phyloP scores from a whole-genome alignment of 2,888 invertebrate genomes.

The Cheilosia variabilis region DNA sequence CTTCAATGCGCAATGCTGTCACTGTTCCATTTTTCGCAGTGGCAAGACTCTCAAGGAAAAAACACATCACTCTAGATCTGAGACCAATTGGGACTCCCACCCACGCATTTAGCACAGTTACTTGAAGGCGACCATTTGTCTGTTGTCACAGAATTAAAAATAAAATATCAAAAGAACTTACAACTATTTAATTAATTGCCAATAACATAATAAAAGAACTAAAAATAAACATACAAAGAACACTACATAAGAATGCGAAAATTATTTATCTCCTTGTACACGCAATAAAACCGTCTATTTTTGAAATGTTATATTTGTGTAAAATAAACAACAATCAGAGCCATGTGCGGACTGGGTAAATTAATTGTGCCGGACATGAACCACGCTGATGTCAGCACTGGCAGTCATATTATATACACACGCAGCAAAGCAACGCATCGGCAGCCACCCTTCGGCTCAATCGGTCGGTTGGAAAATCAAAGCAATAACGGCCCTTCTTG shows the following conservation, averaged over 20 bases:
- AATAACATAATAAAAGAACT: background rate
- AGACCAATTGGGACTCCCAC: background rate
- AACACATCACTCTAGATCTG: background rate
- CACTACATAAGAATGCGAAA: background rate
- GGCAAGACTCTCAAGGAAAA: background rate
- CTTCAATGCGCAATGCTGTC: background rate
- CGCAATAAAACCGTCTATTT: constrained; percentile 29
- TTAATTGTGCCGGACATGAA: background rate
- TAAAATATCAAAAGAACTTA: background rate
- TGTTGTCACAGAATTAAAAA: background rate
- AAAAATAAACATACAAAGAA: background rate
- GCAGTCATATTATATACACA: background rate
- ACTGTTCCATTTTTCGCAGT: background rate
- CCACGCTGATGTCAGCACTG: background rate
- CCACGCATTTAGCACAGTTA: background rate
- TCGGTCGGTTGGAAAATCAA: background rate
- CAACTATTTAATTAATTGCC: background rate
- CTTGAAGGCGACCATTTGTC: constrained; percentile 19
- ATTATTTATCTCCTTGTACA: constrained; percentile 4
- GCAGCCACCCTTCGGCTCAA: background rate
- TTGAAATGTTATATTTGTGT: constrained; percentile 9
- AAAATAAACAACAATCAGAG: constrained; percentile 31
- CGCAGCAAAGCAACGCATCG: background rate
- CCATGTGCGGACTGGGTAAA: background rate
- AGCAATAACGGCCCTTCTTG: background rate